Evolutionary conservation across 2,113 vertebrate genomes (phyloP).

Genomic region (Eurystomus gularis): DNA sequence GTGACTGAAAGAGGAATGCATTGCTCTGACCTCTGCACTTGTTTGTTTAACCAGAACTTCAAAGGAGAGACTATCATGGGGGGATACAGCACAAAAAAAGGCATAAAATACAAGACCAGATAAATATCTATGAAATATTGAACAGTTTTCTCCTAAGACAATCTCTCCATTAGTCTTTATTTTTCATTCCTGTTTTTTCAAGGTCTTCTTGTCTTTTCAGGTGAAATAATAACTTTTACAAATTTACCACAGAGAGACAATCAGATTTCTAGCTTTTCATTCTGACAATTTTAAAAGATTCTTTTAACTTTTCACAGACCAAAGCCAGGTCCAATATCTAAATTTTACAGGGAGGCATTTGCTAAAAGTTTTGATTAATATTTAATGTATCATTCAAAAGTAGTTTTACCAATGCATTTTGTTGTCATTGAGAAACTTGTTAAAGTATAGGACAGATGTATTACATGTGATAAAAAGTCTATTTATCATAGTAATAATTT

Average conservation of each 20-base stretch:
- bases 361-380: not conserved
- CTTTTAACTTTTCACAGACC: not conserved
- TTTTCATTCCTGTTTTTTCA: not conserved
- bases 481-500: not conserved
- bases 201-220: not conserved
- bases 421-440: not conserved
- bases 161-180: not conserved
- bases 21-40: not conserved
- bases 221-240: not conserved
- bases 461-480: not conserved
- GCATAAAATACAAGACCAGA: not conserved
- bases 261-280: not conserved
- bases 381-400: not conserved
- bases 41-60: not conserved
- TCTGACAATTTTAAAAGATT: not conserved
- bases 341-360: not conserved
- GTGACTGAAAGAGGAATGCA: not conserved
- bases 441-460: not conserved
- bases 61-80: not conserved
- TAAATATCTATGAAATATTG: not conserved
- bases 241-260: not conserved
- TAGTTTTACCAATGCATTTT: not conserved
- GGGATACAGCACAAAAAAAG: not conserved
- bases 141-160: not conserved
- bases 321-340: not conserved